These are phyloP conservation scores for Alethe castanea DNA, from an alignment of 2,113 vertebrate genomes.

Conservation along the genomic window DNA sequence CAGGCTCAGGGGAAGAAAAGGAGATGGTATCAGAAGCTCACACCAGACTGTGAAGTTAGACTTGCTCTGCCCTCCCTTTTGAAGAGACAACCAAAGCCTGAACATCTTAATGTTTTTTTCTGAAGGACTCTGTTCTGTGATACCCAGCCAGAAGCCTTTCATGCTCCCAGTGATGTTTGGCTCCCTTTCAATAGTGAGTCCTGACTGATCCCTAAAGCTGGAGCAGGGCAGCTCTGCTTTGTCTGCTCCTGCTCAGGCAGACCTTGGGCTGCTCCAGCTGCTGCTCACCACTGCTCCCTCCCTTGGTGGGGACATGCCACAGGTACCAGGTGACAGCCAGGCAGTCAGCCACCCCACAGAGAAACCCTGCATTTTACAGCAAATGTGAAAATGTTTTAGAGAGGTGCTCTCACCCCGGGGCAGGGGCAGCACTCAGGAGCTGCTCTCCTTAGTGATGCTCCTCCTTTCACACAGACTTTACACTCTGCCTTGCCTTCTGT, in stretches of 20 bases:
- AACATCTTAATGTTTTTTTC: background rate
- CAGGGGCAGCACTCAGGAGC: background rate
- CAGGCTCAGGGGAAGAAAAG: background rate
- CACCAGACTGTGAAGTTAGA: fast-evolving
- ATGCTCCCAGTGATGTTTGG: background rate
- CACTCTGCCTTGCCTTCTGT: background rate
- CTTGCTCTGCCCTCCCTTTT: background rate
- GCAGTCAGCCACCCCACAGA: background rate
- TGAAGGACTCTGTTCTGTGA: fast-evolving
- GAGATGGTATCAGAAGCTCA: background rate
- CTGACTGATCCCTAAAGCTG: background rate
- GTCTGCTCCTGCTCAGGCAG: background rate
- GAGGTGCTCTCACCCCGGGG: background rate
- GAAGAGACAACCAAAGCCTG: background rate
- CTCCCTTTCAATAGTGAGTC: background rate
- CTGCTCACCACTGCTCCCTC: background rate
- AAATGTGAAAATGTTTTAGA: background rate
- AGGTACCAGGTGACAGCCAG: fast-evolving
- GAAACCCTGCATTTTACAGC: background rate
- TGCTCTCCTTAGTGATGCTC: background rate
- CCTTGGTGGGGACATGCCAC: background rate
- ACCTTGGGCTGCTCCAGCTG: background rate
- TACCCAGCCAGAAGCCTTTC: background rate
- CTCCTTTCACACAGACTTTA: background rate
- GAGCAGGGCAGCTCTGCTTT: background rate